Conservation (phyloP, 2,797 vertebrate genomes). For the Strix occidentalis region DNA sequence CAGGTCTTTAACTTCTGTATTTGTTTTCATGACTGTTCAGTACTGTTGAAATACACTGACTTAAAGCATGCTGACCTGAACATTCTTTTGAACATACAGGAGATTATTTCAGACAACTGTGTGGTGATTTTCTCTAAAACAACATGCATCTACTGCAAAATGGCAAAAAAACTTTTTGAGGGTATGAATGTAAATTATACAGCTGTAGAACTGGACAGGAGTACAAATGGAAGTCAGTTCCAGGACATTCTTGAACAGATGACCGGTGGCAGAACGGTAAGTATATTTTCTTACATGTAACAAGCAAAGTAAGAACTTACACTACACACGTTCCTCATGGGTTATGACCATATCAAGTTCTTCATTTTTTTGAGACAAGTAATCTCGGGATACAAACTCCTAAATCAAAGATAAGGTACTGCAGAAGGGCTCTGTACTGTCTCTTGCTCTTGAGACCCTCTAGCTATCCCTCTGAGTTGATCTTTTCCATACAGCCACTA, state of each 20-base stretch:
- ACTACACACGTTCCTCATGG: neutral
- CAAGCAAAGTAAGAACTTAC: neutral
- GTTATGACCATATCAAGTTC: neutral
- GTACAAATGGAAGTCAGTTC: constrained; percentile 84
- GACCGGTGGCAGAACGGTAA: constrained; percentile 91
- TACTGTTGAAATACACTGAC: neutral
- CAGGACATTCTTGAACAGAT: constrained; percentile 87
- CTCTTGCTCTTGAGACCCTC: neutral
- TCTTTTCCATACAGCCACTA: neutral
- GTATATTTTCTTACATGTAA: neutral
- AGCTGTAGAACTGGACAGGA: constrained; percentile 88
- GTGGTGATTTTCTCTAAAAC: constrained; percentile 98
- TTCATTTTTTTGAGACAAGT: neutral
- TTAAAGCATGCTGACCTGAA: neutral
- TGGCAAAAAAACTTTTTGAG: constrained; percentile 92
- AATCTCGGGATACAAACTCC: neutral
- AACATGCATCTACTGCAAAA: constrained; percentile 90
- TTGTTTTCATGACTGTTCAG: neutral
- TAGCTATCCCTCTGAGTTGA: neutral
- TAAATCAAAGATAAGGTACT: neutral
- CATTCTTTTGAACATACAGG: constrained; percentile 72
- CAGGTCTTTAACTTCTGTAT: neutral
- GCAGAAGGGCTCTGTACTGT: neutral
- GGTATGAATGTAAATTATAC: constrained; percentile 87
- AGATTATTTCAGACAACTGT: constrained; percentile 89